Evolutionary conservation across 1,140 invertebrate genomes (phyloP).

Genomic region (Triops cancriformis): DNA sequence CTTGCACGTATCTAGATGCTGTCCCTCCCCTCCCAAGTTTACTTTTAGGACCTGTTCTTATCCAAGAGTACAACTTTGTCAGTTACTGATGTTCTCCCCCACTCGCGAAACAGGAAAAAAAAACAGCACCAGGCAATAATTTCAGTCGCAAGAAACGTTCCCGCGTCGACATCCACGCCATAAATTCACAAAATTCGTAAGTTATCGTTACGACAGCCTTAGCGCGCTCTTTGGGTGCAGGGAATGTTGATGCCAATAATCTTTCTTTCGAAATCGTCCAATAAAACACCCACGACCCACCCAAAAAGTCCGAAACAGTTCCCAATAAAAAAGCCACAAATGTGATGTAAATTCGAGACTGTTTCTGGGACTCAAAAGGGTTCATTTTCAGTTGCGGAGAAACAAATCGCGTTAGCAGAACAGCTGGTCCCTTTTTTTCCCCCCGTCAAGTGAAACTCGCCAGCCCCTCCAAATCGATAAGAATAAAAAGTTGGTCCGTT

Average conservation of each 20-base stretch:
- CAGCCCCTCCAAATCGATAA: slow-evolving; percentile 2
- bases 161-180: too few species aligned
- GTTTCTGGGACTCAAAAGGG: not conserved
- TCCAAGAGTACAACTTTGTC: too few species aligned
- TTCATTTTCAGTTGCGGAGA: not conserved
- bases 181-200: too few species aligned
- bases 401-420: not conserved
- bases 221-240: too few species aligned
- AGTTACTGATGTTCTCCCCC: too few species aligned
- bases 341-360: not conserved
- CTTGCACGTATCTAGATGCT: not conserved
- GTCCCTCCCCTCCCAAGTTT: not conserved
- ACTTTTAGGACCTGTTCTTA: not conserved
- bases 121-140: too few species aligned
- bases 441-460: not conserved
- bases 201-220: too few species aligned
- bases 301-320: not conserved
- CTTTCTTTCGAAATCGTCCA: too few species aligned
- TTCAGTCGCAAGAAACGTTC: too few species aligned
- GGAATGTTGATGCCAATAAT: too few species aligned
- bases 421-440: not conserved
- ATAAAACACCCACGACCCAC: too few species aligned
- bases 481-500: not conserved
- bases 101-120: too few species aligned
- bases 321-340: not conserved